A percentile compares a stretch with the other conserved stretches of the same genome.
Evolutionary conservation across 2,888 invertebrate genomes (phyloP).

Genomic region (Meandrusa payeni): DNA sequence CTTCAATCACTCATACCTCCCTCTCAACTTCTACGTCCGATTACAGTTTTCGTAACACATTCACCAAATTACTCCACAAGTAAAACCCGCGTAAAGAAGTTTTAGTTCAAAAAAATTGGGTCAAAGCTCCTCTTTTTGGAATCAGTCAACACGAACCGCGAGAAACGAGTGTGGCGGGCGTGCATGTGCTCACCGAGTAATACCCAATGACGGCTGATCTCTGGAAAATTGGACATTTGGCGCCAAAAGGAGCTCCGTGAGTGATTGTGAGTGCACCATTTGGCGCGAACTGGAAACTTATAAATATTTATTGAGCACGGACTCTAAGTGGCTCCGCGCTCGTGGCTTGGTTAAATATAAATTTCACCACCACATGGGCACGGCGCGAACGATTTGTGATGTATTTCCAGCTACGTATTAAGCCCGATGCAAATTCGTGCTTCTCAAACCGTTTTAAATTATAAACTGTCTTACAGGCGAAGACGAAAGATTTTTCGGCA

Average conservation of each 20-base stretch:
- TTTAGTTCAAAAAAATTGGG: too few species aligned
- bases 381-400: conserved; percentile 6
- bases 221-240: conserved; percentile 69
- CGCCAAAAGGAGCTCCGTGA: conserved; percentile 59
- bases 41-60: too few species aligned
- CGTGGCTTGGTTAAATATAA: conserved; percentile 20
- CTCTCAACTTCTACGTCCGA: too few species aligned
- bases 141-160: conserved; percentile 33
- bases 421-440: too few species aligned
- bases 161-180: conserved; percentile 28
- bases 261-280: conserved; percentile 57
- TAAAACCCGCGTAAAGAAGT: too few species aligned
- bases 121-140: too few species aligned
- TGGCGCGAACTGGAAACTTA: conserved; percentile 49
- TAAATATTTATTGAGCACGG: conserved; percentile 60
- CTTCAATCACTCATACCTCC: too few species aligned
- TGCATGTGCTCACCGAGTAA: conserved; percentile 45
- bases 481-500: too few species aligned
- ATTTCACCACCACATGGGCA: conserved; percentile 8
- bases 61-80: too few species aligned
- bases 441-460: too few species aligned
- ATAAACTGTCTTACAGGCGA: too few species aligned
- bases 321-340: conserved; percentile 46
- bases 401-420: conserved; percentile 1
- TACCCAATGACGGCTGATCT: conserved; percentile 56